Evolutionary conservation across 1,140 invertebrate genomes (phyloP).

Genomic region (Meloidogyne chitwoodi): DNA sequence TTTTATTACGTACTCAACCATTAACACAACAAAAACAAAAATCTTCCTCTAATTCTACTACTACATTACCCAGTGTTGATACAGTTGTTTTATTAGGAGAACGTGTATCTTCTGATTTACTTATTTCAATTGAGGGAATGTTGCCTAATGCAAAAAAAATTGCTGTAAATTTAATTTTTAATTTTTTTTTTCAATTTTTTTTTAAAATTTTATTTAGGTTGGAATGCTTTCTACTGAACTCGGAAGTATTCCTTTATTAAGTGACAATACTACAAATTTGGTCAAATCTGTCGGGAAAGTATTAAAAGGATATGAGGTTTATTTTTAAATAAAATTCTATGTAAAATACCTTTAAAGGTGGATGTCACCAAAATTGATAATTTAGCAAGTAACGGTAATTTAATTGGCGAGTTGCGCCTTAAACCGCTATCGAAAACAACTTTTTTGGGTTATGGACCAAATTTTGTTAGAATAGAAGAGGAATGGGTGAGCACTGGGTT

Average conservation of each 20-base stretch:
- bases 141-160: conserved; percentile 54
- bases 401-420: conserved; percentile 47
- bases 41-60: conserved; percentile 26
- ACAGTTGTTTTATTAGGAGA: conserved; percentile 58
- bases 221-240: conserved; percentile 57
- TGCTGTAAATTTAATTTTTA: conserved; percentile 38
- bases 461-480: conserved; percentile 28
- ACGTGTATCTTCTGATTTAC: conserved; percentile 45
- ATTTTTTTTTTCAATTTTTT: not conserved
- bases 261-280: conserved; percentile 57
- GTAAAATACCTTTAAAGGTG: conserved; percentile 6
- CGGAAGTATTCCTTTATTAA: conserved; percentile 50
- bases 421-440: conserved; percentile 43
- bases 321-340: not conserved
- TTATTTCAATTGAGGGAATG: conserved; percentile 45
- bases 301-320: conserved; percentile 52
- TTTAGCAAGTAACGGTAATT: conserved; percentile 30
- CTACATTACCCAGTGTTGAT: conserved; percentile 41
- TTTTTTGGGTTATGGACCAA: conserved; percentile 53
- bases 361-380: conserved; percentile 41
- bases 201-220: conserved; percentile 33
- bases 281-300: conserved; percentile 46
- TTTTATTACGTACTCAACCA: conserved; percentile 45
- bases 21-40: conserved; percentile 7
- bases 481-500: conserved; percentile 53